Base-by-base conservation (phyloP, 2,888 invertebrate genomes). In the Acheta domesticus region DNA sequence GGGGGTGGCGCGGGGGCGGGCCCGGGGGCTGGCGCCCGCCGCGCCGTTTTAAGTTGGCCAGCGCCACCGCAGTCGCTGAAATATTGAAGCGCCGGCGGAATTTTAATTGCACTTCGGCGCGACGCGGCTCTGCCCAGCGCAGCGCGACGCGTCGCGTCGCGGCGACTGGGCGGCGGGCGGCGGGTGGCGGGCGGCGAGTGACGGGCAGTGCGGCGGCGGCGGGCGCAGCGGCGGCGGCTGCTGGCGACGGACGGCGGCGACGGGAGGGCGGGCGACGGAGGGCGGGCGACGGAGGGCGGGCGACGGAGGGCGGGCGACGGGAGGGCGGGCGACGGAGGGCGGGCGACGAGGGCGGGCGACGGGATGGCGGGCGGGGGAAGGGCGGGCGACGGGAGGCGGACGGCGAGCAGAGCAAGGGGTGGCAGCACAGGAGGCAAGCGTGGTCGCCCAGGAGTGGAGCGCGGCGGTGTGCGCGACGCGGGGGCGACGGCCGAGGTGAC, bases 1-100 rank as follows among this genome's bases (percentile, higher is more conserved):
- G 23, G 36, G 36, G 36, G 5, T 0, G 36, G 36, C 36, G 36
- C 36, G 5, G 36, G 36, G 36, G 36, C 36, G 36, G 23, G 36
- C 36, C 5, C 36, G 5, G 36, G 36, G 36, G 8, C 36, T 5
- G 36, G 36, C 36, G 8, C 36, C 1, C n/a, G n/a, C 62, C 62
- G 62, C 62, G 62, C 16, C n/a, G 62, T 62, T 62, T 62, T 12
- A 62, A 62, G 62, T n/a, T 62, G 62, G 62, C 62, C 62, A 62
- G 62, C 62, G 62, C 62, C 62, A 19, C 62, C 62, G n/a, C 62
- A 62, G n/a, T n/a, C n/a, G 62, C 62, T 62, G 62, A 62, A 62
- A 62, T 62, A 62, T 62, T 62, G n/a, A 62, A 62, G 62, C 62
- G 62, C 62, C n/a, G 62, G 62, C 62, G 62, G 62, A 62, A 62